These are phyloP conservation scores for Xestia xanthographa DNA, from an alignment of 2,888 invertebrate genomes.

Conservation along the genomic window DNA sequence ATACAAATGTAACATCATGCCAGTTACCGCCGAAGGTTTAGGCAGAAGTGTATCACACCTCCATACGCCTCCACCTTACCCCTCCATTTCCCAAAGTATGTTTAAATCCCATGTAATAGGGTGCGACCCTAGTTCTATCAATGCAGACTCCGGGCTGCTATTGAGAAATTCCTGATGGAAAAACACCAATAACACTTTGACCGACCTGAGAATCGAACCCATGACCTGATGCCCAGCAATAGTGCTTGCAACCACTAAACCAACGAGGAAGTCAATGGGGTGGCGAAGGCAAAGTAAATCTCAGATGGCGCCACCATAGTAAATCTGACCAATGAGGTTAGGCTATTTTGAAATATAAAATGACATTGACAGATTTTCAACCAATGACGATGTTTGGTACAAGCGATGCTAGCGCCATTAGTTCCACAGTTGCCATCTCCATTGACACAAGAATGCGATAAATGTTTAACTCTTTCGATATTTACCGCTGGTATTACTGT, in stretches of 20 bases:
- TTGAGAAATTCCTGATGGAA: neutral
- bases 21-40: neutral
- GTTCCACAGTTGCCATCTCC: too few relatives aligned
- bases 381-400: too few relatives aligned
- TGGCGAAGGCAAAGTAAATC: too few relatives aligned
- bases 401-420: too few relatives aligned
- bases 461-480: neutral
- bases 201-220: neutral
- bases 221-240: neutral
- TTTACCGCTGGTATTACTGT: conserved; percentile 85
- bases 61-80: too few relatives aligned
- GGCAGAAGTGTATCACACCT: neutral
- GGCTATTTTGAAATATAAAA: too few relatives aligned
- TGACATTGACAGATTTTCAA: too few relatives aligned
- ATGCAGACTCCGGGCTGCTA: neutral
- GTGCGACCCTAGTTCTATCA: too few relatives aligned
- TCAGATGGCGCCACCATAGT: too few relatives aligned
- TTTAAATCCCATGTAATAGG: neutral
- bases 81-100: neutral
- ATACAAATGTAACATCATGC: neutral
- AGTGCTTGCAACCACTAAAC: neutral
- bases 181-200: neutral
- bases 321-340: too few relatives aligned
- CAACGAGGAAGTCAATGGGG: too few relatives aligned
- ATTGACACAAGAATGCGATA: neutral